Percentiles rank a stretch among this genome's conserved stretches.
Evolutionary conservation across 2,797 vertebrate genomes (phyloP).

Genomic region (Heteromormyrus szaboi): DNA sequence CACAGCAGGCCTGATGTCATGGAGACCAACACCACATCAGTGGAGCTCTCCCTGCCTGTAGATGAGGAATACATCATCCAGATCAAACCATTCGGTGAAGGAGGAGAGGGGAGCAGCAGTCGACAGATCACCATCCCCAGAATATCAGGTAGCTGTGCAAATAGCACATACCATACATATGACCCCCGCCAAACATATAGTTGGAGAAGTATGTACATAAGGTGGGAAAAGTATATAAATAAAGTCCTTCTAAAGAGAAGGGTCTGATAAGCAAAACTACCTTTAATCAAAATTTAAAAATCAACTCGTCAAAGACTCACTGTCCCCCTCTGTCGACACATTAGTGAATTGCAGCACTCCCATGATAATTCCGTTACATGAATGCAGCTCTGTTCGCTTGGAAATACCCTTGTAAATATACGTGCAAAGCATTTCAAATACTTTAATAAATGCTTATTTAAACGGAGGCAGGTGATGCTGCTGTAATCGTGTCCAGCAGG

Average conservation of each 20-base stretch:
- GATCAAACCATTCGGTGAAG: slow-evolving; percentile 90
- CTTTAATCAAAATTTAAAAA: background rate
- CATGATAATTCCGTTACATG: background rate
- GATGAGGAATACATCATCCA: slow-evolving; percentile 91
- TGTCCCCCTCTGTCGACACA: slow-evolving; percentile 12
- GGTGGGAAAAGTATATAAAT: background rate
- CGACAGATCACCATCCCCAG: slow-evolving; percentile 90
- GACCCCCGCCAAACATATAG: background rate
- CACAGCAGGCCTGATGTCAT: slow-evolving; percentile 81
- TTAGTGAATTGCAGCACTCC: background rate
- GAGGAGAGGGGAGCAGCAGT: slow-evolving; percentile 90
- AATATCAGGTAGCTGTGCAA: slow-evolving; percentile 56
- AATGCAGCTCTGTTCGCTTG: background rate
- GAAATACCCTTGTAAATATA: background rate
- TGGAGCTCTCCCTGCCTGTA: slow-evolving; percentile 84
- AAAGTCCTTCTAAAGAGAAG: background rate
- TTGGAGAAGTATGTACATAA: background rate
- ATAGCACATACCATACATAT: background rate
- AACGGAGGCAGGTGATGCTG: background rate
- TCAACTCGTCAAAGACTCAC: slow-evolving; percentile 19
- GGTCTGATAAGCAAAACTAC: background rate
- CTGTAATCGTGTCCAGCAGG: background rate
- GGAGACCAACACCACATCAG: slow-evolving; percentile 89
- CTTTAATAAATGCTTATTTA: background rate
- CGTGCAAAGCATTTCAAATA: background rate